Percentiles rank a stretch among this genome's conserved stretches.
Evolutionary conservation across 2,888 invertebrate genomes (phyloP).

Genomic region (Holacanthella duospinosa): DNA sequence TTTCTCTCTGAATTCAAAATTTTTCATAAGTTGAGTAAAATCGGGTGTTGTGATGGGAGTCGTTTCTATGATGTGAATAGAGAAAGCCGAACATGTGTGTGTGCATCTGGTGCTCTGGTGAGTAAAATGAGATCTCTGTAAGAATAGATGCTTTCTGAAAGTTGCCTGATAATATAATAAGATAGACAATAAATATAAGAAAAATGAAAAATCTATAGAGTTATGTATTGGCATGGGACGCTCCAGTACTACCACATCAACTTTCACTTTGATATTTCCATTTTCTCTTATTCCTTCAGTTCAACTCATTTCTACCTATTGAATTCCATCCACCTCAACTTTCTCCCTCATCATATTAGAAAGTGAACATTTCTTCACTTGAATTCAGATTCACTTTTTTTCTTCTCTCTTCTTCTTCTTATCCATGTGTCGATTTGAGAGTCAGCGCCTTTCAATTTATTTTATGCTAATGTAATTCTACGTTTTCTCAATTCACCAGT

Average conservation of each 20-base stretch:
- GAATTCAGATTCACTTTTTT: not conserved
- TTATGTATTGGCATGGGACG: not conserved
- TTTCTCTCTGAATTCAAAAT: too few relatives aligned
- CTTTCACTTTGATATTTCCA: not conserved
- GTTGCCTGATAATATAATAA: not conserved
- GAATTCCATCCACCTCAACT: not conserved
- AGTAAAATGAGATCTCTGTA: too few relatives aligned
- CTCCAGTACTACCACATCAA: not conserved
- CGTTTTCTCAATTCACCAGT: not conserved
- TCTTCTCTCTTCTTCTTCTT: too few relatives aligned
- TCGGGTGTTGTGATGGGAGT: not conserved
- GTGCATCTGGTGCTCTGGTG: too few relatives aligned
- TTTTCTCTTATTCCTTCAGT: not conserved
- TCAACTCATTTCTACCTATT: not conserved
- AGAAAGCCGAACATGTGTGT: too few relatives aligned
- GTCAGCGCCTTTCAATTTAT: slow-evolving; percentile 3
- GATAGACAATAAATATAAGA: not conserved
- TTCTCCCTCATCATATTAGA: not conserved
- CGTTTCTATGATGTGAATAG: not conserved
- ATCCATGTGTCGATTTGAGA: too few relatives aligned
- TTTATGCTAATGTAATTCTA: not conserved
- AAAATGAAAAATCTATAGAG: not conserved
- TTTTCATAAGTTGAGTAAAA: too few relatives aligned
- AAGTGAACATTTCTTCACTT: not conserved
- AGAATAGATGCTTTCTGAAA: not conserved